Evolutionary conservation across 2,797 vertebrate genomes (phyloP).

Genomic region (Hipposideros larvatus): DNA sequence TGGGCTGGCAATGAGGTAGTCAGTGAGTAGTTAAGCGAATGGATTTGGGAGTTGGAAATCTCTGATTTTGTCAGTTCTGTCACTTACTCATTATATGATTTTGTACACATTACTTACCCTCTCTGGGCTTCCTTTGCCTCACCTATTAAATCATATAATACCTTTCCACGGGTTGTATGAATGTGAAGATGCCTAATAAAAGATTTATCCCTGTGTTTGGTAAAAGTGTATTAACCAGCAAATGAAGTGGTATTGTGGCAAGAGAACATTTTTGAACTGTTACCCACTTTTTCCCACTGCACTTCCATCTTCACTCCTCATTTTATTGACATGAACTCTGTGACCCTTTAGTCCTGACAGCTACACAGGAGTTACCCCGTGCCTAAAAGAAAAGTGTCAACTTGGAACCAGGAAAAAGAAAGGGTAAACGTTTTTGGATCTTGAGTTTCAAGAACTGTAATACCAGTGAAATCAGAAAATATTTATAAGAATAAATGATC

Average conservation of each 20-base stretch:
- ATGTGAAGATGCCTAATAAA: not conserved
- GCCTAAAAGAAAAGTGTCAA: not conserved
- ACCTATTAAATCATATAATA: slow-evolving; percentile 24
- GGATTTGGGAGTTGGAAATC: not conserved
- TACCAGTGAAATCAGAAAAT: not conserved
- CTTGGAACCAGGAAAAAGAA: not conserved
- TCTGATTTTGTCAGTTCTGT: not conserved
- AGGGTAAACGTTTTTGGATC: not conserved
- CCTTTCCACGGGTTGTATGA: not conserved
- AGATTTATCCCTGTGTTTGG: not conserved
- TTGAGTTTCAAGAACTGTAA: not conserved
- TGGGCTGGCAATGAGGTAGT: not conserved
- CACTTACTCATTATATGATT: not conserved
- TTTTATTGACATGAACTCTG: not conserved
- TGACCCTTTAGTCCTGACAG: not conserved
- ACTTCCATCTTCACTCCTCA: not conserved
- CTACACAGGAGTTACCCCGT: not conserved
- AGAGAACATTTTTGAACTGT: not conserved
- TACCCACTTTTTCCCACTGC: not conserved
- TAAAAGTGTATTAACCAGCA: not conserved
- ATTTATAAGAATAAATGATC: not conserved
- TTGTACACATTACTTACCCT: not conserved
- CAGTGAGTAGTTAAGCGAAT: not conserved
- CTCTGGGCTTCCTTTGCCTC: not conserved
- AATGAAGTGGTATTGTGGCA: not conserved